These are phyloP conservation scores for Rallus crepitans DNA, from an alignment of 2,797 vertebrate species.

Conservation along the genomic window DNA sequence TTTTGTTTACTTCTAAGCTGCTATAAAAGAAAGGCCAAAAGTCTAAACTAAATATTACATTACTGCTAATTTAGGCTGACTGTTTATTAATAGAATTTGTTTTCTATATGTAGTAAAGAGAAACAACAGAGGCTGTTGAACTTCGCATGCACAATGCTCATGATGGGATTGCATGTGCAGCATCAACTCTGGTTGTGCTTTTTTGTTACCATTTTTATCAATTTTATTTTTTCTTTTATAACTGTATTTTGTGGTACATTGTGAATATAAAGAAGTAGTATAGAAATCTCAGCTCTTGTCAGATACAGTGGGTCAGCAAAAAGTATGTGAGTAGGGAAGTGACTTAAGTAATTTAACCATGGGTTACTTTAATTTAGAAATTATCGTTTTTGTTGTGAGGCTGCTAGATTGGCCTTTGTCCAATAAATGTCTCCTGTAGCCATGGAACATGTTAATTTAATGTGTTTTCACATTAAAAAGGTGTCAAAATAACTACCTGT, in stretches of 20 bases:
- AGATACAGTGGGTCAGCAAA: not conserved
- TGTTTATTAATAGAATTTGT: conserved; percentile 19
- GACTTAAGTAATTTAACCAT: not conserved
- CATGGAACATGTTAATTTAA: conserved; percentile 53
- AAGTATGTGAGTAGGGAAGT: not conserved
- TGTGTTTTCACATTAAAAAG: conserved; percentile 55
- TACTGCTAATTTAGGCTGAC: conserved; percentile 5
- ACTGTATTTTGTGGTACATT: not conserved
- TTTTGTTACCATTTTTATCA: not conserved
- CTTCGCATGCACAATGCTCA: not conserved
- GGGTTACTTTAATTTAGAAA: conserved; percentile 23
- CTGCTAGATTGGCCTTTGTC: conserved; percentile 45
- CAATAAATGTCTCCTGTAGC: conserved; percentile 40
- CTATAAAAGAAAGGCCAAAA: conserved; percentile 6
- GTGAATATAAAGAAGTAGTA: not conserved
- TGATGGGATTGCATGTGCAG: not conserved
- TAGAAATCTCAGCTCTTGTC: not conserved
- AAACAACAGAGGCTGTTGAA: not conserved
- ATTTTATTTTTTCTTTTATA: not conserved
- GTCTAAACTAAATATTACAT: not conserved
- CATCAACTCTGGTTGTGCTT: not conserved
- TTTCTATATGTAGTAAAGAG: not conserved
- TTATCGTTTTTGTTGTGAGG: conserved; percentile 7
- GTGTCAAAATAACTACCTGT: conserved; percentile 68
- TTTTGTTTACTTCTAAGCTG: not conserved